Base-by-base conservation (phyloP, 2,797 vertebrate species). In the Leptoclinus maculatus region DNA sequence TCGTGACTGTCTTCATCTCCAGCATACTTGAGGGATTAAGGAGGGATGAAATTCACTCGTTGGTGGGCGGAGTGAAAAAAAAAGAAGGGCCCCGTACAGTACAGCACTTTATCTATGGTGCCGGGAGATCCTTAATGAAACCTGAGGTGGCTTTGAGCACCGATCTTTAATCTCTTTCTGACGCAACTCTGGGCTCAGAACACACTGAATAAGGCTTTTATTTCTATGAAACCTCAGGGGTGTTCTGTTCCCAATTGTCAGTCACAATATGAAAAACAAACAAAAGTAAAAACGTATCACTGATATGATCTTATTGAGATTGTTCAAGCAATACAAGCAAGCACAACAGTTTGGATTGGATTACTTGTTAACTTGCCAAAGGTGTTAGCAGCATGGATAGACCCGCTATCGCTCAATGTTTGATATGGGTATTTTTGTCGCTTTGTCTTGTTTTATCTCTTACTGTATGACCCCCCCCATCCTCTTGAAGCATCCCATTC, bases 21-120 rank as follows among this genome's bases (percentile, higher is more conserved):
- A 87, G 92, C 93, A 95, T 96, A 94, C 92, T 94, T 95, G 82
- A 82, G 90, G 94, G 93, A 96, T 96, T 95, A 95, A 92, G 92
- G 88, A 89, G 87, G 92, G 93, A 94, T 95, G 88, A 94, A 93
- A 94, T 94, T 92, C 90, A 86, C 90, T 94, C 87, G 85, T 93
- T 93, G 69, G 85, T 87, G 84, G 85, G 77, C 74, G 84, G 83
- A 83, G 84, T 80, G 67, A 76, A 83, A 87, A 88, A 76, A 84
- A 91, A 86, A 78, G 68, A 80, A 66, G 62, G 76, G 73, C 82
- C 73, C 71, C 10, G 74, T 89, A 83, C 84, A 89, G 85, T 78
- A 82, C 88, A 79, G 74, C 78, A 84, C 82, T 85, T 91, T 88
- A 91, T 93, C 88, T 90, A 80, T 87, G 83, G 80, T 88, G 85